phyloP scores from a whole-genome alignment of 2,888 invertebrate genomes.

The Thecocarcelia acutangulata region DNA sequence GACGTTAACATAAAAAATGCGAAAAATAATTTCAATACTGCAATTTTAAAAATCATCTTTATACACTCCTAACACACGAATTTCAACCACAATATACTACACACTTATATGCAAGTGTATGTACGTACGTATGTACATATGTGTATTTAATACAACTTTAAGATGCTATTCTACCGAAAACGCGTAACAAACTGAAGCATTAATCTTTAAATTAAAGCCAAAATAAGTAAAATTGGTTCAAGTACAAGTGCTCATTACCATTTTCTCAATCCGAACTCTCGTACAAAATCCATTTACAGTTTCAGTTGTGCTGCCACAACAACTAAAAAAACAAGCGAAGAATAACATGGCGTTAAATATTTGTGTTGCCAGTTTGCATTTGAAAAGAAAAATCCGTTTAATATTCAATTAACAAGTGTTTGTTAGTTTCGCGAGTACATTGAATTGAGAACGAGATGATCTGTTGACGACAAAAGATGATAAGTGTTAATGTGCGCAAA shows the following conservation, averaged over 20 bases:
- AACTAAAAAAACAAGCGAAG: slow-evolving; percentile 6
- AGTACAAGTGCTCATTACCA: slow-evolving; percentile 28
- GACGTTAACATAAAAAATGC: slow-evolving; percentile 1
- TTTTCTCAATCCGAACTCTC: neutral
- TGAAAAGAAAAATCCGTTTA: slow-evolving; percentile 28
- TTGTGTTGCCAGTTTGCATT: slow-evolving; percentile 20
- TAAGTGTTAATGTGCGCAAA: neutral
- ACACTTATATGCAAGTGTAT: no score
- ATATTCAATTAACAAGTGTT: slow-evolving; percentile 57
- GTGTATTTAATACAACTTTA: slow-evolving; percentile 21
- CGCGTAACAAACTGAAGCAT: slow-evolving; percentile 48
- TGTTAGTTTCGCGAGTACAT: slow-evolving; percentile 33
- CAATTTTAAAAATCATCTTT: slow-evolving; percentile 38
- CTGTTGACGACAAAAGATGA: neutral
- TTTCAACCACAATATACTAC: no score
- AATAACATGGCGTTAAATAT: slow-evolving; percentile 45
- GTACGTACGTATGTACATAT: no score
- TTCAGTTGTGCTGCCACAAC: neutral
- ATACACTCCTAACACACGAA: neutral
- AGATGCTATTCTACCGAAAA: slow-evolving; percentile 42
- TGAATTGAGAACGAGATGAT: neutral
- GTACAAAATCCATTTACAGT: neutral
- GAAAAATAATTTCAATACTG: slow-evolving; percentile 22
- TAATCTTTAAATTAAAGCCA: slow-evolving; percentile 10
- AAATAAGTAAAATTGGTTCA: slow-evolving; percentile 19